A percentile compares a stretch with the other conserved stretches of the same genome.
Conservation (phyloP, 2,888 invertebrate genomes). For the Odontocolon sp. region DNA sequence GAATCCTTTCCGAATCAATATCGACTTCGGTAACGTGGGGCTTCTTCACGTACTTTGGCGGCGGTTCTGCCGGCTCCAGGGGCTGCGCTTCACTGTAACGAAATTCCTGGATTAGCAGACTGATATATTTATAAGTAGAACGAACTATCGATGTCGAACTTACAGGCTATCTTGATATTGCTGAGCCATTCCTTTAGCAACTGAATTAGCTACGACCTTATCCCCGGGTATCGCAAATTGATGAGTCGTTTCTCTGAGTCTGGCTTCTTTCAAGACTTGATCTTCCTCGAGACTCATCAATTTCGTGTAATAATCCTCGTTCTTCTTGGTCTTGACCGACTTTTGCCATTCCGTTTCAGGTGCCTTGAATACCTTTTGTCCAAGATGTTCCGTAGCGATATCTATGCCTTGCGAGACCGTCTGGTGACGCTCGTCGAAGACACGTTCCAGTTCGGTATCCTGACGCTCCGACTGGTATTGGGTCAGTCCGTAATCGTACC, state of each 20-base stretch:
- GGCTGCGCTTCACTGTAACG: constrained; percentile 84
- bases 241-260: constrained; percentile 88
- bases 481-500: constrained; percentile 95
- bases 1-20: constrained; percentile 82
- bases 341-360: constrained; percentile 94
- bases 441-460: constrained; percentile 92
- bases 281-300: constrained; percentile 92
- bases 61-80: constrained; percentile 80
- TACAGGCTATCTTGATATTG: constrained; percentile 92
- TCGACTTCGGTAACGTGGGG: constrained; percentile 77
- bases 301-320: constrained; percentile 91
- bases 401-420: constrained; percentile 85
- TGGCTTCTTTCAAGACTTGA: constrained; percentile 91
- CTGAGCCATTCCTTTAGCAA: constrained; percentile 94
- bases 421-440: constrained; percentile 92
- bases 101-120: too few relatives aligned
- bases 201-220: constrained; percentile 87
- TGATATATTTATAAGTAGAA: background rate
- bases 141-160: constrained; percentile 81
- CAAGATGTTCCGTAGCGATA: constrained; percentile 83
- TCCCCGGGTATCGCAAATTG: constrained; percentile 94
- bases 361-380: constrained; percentile 86
- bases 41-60: constrained; percentile 78
- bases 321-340: constrained; percentile 90
- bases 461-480: constrained; percentile 92